Conservation (phyloP, 1,140 invertebrate genomes). For the Drosophila nasuta region DNA sequence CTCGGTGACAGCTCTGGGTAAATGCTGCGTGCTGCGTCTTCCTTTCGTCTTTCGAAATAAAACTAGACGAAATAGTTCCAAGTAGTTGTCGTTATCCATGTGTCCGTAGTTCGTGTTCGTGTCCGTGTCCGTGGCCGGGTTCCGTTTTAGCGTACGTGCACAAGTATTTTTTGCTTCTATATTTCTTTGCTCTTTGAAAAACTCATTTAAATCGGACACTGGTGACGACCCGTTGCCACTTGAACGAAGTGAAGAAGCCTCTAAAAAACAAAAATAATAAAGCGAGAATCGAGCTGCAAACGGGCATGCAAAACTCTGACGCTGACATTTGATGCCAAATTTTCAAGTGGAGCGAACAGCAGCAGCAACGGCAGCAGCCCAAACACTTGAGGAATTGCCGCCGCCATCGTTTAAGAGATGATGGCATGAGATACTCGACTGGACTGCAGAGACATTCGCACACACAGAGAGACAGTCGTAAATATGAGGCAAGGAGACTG, state of each 20-base stretch:
- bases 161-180: constrained; percentile 63
- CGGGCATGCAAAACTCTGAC: constrained; percentile 69
- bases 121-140: constrained; percentile 31
- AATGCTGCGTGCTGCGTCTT: constrained; percentile 66
- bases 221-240: constrained; percentile 53
- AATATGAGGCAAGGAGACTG: constrained; percentile 65
- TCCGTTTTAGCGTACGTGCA: constrained; percentile 67
- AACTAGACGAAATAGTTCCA: constrained; percentile 3
- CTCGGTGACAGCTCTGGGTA: constrained; percentile 43
- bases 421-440: constrained; percentile 74
- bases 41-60: constrained; percentile 43
- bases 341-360: constrained; percentile 73
- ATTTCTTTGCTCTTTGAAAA: constrained; percentile 42
- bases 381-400: constrained; percentile 83
- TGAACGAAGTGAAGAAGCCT: constrained; percentile 30
- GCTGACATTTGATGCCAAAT: constrained; percentile 83
- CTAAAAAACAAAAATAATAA: constrained; percentile 29
- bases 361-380: constrained; percentile 53
- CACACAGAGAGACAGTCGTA: constrained; percentile 55
- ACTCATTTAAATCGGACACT: constrained; percentile 78
- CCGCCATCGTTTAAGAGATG: constrained; percentile 79
- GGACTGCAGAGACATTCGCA: constrained; percentile 33
- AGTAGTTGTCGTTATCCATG: constrained; percentile 69
- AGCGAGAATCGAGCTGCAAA: constrained; percentile 68
- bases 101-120: constrained; percentile 10